Evolutionary conservation across 2,113 vertebrate genomes (phyloP).

Genomic region (Chaetodon trifascialis): DNA sequence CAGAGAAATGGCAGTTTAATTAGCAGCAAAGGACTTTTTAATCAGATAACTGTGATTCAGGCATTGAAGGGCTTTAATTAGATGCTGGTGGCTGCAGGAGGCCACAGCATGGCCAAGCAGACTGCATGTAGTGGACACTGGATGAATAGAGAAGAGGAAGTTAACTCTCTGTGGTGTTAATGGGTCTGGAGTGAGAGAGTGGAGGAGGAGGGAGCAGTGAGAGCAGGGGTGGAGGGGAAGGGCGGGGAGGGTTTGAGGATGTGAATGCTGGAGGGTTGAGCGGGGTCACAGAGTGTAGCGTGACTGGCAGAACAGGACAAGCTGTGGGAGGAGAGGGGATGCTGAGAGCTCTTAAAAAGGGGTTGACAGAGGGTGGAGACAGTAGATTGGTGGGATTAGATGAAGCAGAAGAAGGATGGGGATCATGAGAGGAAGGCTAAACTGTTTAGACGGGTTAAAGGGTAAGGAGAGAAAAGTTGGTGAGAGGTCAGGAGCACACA

Average conservation of each 20-base stretch:
- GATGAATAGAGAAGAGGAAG: conserved; percentile 22
- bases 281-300: conserved; percentile 47
- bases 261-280: conserved; percentile 33
- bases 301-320: conserved; percentile 53
- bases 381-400: conserved; percentile 17
- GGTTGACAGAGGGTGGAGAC: neutral
- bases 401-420: conserved; percentile 10
- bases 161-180: conserved; percentile 32
- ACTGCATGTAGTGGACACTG: conserved; percentile 24
- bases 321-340: conserved; percentile 41
- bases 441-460: conserved; percentile 27
- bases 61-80: conserved; percentile 68
- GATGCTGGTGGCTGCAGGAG: conserved; percentile 61
- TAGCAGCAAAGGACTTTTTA: conserved; percentile 59
- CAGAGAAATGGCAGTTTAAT: conserved; percentile 68
- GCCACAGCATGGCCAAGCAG: conserved; percentile 46
- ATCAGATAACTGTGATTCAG: conserved; percentile 60
- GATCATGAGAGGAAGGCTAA: conserved; percentile 28
- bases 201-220: neutral
- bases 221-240: neutral
- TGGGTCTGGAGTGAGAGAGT: conserved; percentile 13
- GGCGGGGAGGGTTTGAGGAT: conserved; percentile 1
- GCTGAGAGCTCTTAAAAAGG: conserved; percentile 51
- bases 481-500: neutral
- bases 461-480: neutral